Conservation (phyloP, 1,140 invertebrate species). For the Cotesia vestalis region DNA sequence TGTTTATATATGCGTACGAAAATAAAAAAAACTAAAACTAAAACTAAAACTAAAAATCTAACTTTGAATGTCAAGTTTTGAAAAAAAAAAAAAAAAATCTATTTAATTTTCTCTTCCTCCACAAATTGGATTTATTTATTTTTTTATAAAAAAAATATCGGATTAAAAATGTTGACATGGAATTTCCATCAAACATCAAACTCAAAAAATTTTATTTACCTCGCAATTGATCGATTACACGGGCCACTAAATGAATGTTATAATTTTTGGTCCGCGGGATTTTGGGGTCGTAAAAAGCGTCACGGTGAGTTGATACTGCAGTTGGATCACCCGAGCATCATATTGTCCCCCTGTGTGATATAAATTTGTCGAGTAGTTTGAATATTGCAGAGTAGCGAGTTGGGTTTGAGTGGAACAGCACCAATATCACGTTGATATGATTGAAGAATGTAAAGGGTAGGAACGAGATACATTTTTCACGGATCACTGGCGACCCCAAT, state of each 20-base stretch:
- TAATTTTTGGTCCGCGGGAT: background rate
- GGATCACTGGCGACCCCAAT: conserved; percentile 6
- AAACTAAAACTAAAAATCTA: conserved; percentile 1
- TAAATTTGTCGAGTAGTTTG: conserved; percentile 7
- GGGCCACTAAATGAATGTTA: background rate
- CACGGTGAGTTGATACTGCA: conserved; percentile 3
- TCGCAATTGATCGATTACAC: background rate
- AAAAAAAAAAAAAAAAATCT: background rate
- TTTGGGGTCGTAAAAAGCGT: background rate
- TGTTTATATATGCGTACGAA: conserved; percentile 18
- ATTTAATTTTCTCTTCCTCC: background rate
- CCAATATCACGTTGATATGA: no score
- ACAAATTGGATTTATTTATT: background rate
- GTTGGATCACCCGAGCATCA: background rate
- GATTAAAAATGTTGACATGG: conserved; percentile 12
- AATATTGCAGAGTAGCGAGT: background rate
- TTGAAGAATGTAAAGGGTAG: background rate
- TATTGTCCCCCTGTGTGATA: background rate
- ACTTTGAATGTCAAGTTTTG: no score
- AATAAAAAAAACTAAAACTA: conserved; percentile 6
- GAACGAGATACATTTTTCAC: conserved; percentile 10
- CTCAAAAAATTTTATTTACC: background rate
- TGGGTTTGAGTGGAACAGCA: background rate
- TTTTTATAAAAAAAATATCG: conserved; percentile 2
- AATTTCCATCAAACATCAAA: conserved; percentile 1